phyloP scores from a whole-genome alignment of 1,140 invertebrate species.

The Leguminivora glycinivorella region DNA sequence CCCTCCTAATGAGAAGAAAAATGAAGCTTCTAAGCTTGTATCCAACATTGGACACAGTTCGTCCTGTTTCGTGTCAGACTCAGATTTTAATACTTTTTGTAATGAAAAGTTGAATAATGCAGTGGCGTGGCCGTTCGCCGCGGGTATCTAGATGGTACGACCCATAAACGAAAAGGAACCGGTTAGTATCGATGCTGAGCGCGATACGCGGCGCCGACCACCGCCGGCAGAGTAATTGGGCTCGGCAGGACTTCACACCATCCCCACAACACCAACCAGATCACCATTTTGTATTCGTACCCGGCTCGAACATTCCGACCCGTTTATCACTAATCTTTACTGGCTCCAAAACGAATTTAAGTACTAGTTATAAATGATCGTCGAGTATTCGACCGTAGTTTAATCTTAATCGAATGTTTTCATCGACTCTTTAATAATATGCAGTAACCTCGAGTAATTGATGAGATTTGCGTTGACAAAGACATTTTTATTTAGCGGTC shows the following conservation, averaged over 20 bases:
- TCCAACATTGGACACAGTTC: neutral
- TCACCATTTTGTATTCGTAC: conserved; percentile 35
- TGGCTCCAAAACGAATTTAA: conserved; percentile 49
- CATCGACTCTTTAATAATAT: conserved; percentile 34
- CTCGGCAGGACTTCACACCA: conserved; percentile 75
- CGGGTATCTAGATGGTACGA: conserved; percentile 50
- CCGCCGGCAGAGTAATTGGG: conserved; percentile 71
- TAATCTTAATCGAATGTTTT: conserved; percentile 46
- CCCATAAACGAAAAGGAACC: conserved; percentile 70
- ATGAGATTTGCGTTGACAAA: conserved; percentile 27
- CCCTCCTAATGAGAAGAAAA: too few relatives aligned
- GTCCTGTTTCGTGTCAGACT: neutral
- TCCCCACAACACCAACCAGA: conserved; percentile 40
- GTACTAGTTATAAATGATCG: conserved; percentile 62
- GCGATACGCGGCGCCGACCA: conserved; percentile 71
- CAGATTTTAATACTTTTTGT: conserved; percentile 17
- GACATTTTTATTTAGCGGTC: conserved; percentile 21
- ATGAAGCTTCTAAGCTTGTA: neutral
- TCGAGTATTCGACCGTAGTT: conserved; percentile 39
- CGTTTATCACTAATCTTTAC: conserved; percentile 22
- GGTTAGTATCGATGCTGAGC: conserved; percentile 69
- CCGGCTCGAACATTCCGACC: conserved; percentile 23
- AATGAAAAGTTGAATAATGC: conserved; percentile 37
- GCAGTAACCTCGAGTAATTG: conserved; percentile 20
- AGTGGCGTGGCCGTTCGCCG: conserved; percentile 29